Evolutionary conservation across 2,113 vertebrate species (phyloP).

Genomic region (Pseudolaguvia tuberculata): DNA sequence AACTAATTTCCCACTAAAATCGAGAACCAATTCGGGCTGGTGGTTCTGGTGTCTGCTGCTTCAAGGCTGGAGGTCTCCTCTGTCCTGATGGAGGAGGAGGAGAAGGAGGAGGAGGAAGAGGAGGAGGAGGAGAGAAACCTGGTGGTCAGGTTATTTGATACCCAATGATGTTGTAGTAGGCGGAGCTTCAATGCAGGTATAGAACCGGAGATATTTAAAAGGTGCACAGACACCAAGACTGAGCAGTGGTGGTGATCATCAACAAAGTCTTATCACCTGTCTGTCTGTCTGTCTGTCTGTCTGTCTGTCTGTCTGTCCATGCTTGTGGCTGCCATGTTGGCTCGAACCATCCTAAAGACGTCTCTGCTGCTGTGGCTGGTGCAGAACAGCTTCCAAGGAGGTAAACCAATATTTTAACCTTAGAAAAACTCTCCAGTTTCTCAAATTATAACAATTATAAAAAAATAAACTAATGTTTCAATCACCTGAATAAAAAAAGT

Average conservation of each 20-base stretch:
- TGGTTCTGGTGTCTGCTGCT: neutral
- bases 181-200: conserved; percentile 53
- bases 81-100: conserved; percentile 20
- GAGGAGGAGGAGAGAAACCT: neutral
- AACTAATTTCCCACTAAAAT: too few species aligned
- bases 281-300: conserved; percentile 33
- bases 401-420: conserved; percentile 47
- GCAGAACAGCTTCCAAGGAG: conserved; percentile 66
- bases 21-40: neutral
- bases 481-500: too few species aligned
- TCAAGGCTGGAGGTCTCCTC: neutral
- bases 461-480: too few species aligned
- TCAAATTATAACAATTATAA: too few species aligned
- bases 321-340: conserved; percentile 59
- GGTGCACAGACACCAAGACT: neutral
- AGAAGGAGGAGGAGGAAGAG: conserved; percentile 12
- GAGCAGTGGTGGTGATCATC: conserved; percentile 36
- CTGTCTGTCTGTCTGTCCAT: conserved; percentile 15
- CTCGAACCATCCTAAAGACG: conserved; percentile 61
- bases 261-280: conserved; percentile 20
- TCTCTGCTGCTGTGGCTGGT: conserved; percentile 67
- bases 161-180: conserved; percentile 51
- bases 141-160: conserved; percentile 19
- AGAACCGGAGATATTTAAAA: conserved; percentile 61
- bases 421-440: too few species aligned